These are phyloP conservation scores for Emydoidea blandingii DNA, from an alignment of 2,797 vertebrate species.

Conservation along the genomic window DNA sequence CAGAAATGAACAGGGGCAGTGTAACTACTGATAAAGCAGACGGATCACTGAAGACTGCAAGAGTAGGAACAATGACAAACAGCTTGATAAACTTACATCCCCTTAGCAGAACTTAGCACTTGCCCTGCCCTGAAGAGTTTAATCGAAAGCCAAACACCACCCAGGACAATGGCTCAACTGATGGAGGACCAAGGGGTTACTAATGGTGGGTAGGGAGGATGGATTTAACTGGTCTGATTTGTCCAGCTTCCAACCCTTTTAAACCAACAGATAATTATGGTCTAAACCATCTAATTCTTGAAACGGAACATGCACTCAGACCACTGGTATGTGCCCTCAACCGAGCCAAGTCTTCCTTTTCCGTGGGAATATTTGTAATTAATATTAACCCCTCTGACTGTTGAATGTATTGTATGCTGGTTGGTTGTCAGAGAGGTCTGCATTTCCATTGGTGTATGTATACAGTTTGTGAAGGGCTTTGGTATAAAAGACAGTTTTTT, in stretches of 20 bases:
- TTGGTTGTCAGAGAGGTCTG: not conserved
- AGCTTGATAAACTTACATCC: not conserved
- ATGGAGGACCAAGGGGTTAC: not conserved
- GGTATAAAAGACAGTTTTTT: not conserved
- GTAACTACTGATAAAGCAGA: conserved; percentile 37
- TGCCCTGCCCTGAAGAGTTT: not conserved
- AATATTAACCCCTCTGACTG: not conserved
- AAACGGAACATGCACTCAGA: not conserved
- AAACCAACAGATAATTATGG: not conserved
- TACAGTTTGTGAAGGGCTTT: not conserved
- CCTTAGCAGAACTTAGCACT: not conserved
- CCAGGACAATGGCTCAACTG: not conserved
- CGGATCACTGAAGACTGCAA: fast-evolving
- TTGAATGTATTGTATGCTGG: not conserved
- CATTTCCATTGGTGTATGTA: not conserved
- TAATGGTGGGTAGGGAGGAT: not conserved
- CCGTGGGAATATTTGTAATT: not conserved
- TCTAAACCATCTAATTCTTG: not conserved
- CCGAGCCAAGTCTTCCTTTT: not conserved
- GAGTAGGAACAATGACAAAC: fast-evolving
- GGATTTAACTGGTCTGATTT: not conserved
- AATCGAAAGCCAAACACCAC: not conserved
- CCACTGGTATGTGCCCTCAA: not conserved
- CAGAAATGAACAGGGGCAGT: conserved; percentile 21
- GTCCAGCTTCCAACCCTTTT: not conserved